Evolutionary conservation across 2,797 vertebrate species (phyloP).

Genomic region (Morus bassanus): DNA sequence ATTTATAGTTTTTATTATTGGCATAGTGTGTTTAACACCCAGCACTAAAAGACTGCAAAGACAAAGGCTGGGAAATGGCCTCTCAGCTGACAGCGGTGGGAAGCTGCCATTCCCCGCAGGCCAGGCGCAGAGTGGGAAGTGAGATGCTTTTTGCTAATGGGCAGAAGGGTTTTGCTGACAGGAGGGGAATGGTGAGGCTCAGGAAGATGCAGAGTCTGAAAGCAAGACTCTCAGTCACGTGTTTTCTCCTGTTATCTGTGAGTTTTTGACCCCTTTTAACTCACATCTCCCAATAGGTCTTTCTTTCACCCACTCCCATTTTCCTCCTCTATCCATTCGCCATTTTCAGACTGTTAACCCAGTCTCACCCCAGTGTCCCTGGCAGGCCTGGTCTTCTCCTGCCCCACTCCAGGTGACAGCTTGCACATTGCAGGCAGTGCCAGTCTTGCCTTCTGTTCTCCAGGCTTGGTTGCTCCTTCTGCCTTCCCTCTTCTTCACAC

Average conservation of each 20-base stretch:
- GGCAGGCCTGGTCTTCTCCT: background rate
- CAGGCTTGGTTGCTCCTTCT: background rate
- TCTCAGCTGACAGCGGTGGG: background rate
- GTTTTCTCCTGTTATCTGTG: background rate
- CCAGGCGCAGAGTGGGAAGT: background rate
- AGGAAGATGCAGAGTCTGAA: background rate
- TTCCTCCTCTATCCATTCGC: background rate
- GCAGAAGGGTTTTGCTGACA: background rate
- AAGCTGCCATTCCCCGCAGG: background rate
- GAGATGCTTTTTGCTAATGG: background rate
- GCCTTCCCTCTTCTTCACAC: background rate
- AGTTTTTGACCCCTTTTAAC: background rate
- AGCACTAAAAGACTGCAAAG: background rate
- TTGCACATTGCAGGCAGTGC: background rate
- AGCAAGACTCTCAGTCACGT: background rate
- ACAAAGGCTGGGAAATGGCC: background rate
- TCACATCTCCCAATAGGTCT: rapidly evolving
- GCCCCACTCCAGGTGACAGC: background rate
- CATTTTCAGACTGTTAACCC: background rate
- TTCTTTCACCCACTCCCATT: background rate
- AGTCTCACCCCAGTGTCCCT: background rate
- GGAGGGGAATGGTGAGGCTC: background rate
- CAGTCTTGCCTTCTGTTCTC: background rate
- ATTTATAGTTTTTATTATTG: background rate
- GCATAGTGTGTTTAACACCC: background rate